Percentiles rank a stretch among this genome's conserved stretches.
Conservation (phyloP, 2,797 vertebrate genomes). For the Lindbergichthys nudifrons region DNA sequence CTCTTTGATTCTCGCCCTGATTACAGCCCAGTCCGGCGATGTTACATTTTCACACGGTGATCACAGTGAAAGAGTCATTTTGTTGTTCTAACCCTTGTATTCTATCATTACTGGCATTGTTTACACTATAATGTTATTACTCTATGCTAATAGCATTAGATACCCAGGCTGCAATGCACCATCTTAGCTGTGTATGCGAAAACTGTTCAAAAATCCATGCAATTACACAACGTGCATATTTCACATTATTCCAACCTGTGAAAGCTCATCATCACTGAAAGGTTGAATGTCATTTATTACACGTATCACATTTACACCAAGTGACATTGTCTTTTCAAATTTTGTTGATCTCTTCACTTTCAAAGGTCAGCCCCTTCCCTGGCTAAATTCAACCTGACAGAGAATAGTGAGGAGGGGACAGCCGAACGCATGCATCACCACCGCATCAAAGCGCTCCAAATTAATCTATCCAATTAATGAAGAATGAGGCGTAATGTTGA, state of each 20-base stretch:
- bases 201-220: constrained; percentile 48
- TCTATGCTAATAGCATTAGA: constrained; percentile 63
- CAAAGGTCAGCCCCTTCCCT: constrained; percentile 98
- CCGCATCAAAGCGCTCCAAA: constrained; percentile 93
- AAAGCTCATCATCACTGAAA: constrained; percentile 86
- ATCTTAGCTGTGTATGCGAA: constrained; percentile 45
- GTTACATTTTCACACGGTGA: constrained; percentile 52
- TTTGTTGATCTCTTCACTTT: constrained; percentile 98
- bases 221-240: constrained; percentile 71
- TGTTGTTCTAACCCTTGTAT: constrained; percentile 52
- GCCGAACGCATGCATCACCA: constrained; percentile 91
- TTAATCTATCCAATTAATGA: constrained; percentile 98
- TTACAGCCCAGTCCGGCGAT: constrained; percentile 17
- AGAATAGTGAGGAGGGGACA: constrained; percentile 93
- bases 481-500: constrained; percentile 92
- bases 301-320: constrained; percentile 98
- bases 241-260: constrained; percentile 74
- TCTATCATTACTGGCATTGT: constrained; percentile 63
- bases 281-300: constrained; percentile 89
- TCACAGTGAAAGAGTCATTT: constrained; percentile 65
- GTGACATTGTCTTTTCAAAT: constrained; percentile 99
- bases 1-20: constrained; percentile 48
- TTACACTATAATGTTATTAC: constrained; percentile 65
- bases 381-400: constrained; percentile 99
- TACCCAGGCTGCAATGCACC: constrained; percentile 35